A percentile compares a stretch with the other conserved stretches of the same genome.
Evolutionary conservation across 2,113 vertebrate genomes (phyloP).

Genomic region (Heterocephalus glaber): DNA sequence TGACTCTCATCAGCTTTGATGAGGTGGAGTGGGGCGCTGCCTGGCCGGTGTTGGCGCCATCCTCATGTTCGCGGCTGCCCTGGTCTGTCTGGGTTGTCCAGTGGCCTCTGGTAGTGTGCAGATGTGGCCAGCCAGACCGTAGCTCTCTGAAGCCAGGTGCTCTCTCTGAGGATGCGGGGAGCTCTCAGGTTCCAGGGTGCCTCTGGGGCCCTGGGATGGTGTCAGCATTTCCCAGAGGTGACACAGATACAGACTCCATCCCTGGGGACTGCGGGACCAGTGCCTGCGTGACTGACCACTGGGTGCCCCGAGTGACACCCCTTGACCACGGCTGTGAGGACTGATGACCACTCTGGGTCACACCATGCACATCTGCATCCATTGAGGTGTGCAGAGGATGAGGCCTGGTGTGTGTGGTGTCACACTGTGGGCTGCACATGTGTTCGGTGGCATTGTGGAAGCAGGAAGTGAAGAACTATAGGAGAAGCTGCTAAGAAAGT

Average conservation of each 20-base stretch:
- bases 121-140: not conserved
- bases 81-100: not conserved
- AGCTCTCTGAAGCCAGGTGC: not conserved
- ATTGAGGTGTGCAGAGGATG: no score
- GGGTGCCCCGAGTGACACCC: not conserved
- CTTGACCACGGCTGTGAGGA: not conserved
- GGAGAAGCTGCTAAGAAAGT: not conserved
- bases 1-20: not conserved
- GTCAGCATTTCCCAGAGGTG: not conserved
- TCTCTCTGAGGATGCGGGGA: not conserved
- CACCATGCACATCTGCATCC: not conserved
- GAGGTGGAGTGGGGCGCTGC: not conserved
- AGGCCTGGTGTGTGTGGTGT: not conserved
- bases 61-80: not conserved
- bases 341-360: not conserved
- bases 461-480: not conserved
- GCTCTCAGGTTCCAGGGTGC: not conserved
- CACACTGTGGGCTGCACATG: not conserved
- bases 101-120: not conserved
- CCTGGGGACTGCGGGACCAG: not conserved
- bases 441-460: not conserved
- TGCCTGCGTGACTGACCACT: not conserved
- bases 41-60: not conserved
- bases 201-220: not conserved
- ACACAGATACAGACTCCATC: not conserved